Evolutionary conservation across 2,888 invertebrate genomes (phyloP).

Genomic region (Prostheceraeus crozeri): DNA sequence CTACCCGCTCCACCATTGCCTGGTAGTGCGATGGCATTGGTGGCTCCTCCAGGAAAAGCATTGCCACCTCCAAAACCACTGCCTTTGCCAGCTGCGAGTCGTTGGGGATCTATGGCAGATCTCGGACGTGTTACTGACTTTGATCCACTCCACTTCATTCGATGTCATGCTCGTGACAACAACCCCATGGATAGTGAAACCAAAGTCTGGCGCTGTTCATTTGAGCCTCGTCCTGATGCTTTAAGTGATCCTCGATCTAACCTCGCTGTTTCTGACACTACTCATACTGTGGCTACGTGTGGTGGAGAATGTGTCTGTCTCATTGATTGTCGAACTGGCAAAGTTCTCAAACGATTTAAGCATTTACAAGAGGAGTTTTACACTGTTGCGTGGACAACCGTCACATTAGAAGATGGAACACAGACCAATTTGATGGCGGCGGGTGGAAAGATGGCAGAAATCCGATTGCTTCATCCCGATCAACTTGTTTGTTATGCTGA

Average conservation of each 20-base stretch:
- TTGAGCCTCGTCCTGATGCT: conserved; percentile 56
- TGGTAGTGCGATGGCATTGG: too few relatives aligned
- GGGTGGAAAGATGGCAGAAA: conserved; percentile 46
- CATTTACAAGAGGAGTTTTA: conserved; percentile 53
- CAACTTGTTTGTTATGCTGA: conserved; percentile 52
- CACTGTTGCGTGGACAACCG: conserved; percentile 57
- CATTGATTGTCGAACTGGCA: conserved; percentile 56
- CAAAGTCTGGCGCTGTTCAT: conserved; percentile 59
- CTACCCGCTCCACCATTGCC: too few relatives aligned
- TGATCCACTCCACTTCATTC: conserved; percentile 53
- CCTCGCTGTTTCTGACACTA: conserved; percentile 43
- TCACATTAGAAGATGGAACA: conserved; percentile 43
- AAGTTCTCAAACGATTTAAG: conserved; percentile 56
- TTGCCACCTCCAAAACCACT: too few relatives aligned
- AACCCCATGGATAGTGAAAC: conserved; percentile 57
- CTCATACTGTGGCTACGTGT: conserved; percentile 58
- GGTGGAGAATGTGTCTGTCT: conserved; percentile 59
- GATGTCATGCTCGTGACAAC: conserved; percentile 56
- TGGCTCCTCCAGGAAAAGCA: too few relatives aligned
- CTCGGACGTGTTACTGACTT: too few relatives aligned
- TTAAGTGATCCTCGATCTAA: conserved; percentile 41
- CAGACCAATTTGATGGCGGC: conserved; percentile 49
- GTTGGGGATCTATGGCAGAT: too few relatives aligned
- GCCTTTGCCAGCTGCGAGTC: too few relatives aligned
- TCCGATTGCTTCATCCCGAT: conserved; percentile 51